Evolutionary conservation across 1,140 invertebrate genomes (phyloP).

Genomic region (Pararge aegeria): DNA sequence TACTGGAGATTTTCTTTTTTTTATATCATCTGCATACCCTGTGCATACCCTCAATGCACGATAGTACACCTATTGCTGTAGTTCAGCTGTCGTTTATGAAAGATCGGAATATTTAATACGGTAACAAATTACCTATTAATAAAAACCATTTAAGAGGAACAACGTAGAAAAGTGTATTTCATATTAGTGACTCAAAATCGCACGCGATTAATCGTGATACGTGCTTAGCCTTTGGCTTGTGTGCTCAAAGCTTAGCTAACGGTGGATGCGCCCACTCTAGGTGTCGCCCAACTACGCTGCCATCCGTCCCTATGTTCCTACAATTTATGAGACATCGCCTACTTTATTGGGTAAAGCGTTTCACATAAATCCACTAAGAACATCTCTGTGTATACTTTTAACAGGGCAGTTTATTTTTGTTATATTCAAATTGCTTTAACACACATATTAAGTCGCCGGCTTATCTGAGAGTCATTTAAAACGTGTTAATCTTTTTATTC

Average conservation of each 20-base stretch:
- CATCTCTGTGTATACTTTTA: slow-evolving; percentile 46
- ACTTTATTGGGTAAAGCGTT: slow-evolving; percentile 73
- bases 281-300: slow-evolving; percentile 57
- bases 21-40: no score
- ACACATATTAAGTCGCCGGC: slow-evolving; percentile 7
- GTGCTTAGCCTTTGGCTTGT: slow-evolving; percentile 28
- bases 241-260: slow-evolving; percentile 57
- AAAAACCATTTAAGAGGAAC: no score
- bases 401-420: slow-evolving; percentile 29
- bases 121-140: no score
- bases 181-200: neutral
- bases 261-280: slow-evolving; percentile 71
- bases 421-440: slow-evolving; percentile 23
- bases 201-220: slow-evolving; percentile 7
- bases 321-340: slow-evolving; percentile 72
- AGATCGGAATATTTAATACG: no score
- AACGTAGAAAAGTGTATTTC: neutral
- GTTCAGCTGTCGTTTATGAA: no score
- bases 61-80: no score
- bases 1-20: no score
- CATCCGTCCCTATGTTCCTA: slow-evolving; percentile 55
- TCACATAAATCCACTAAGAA: slow-evolving; percentile 71
- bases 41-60: no score
- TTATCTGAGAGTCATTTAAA: slow-evolving; percentile 4
- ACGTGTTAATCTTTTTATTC: slow-evolving; percentile 9